Evolutionary conservation across 2,113 vertebrate species (phyloP).

Genomic region (Cyprinodon tularosa): DNA sequence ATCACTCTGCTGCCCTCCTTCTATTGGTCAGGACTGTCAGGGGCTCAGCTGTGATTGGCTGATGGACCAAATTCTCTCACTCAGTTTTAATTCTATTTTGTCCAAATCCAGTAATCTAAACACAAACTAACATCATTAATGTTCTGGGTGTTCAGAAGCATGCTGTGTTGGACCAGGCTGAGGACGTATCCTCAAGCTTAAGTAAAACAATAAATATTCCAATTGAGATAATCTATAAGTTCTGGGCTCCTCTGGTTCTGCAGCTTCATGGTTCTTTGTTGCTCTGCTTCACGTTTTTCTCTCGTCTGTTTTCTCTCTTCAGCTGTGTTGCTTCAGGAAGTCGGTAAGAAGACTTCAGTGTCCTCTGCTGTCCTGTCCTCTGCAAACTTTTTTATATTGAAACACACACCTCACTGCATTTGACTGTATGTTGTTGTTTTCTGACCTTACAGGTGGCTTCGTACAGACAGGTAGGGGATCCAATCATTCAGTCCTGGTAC

Average conservation of each 20-base stretch:
- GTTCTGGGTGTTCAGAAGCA: too few relatives aligned
- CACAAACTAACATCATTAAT: not conserved
- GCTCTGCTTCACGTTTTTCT: slow-evolving; percentile 41
- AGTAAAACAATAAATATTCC: too few relatives aligned
- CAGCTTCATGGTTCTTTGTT: slow-evolving; percentile 5
- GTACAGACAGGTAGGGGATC: slow-evolving; percentile 51
- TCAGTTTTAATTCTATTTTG: not conserved
- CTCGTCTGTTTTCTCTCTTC: slow-evolving; percentile 36
- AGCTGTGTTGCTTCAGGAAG: slow-evolving; percentile 73
- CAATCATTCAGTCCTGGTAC: not conserved
- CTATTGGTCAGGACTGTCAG: not conserved
- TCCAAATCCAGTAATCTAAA: too few relatives aligned
- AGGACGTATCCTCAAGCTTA: too few relatives aligned
- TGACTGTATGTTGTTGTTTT: slow-evolving; percentile 8
- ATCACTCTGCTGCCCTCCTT: slow-evolving; percentile 40
- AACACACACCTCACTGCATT: not conserved
- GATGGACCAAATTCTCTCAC: too few relatives aligned
- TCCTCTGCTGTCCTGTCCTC: not conserved
- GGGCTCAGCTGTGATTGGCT: not conserved
- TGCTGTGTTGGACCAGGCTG: too few relatives aligned
- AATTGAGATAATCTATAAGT: too few relatives aligned
- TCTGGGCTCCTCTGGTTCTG: slow-evolving; percentile 46
- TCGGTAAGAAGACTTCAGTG: slow-evolving; percentile 43
- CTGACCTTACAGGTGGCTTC: slow-evolving; percentile 61
- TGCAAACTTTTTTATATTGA: not conserved